These are phyloP conservation scores for Pachyramphus minor DNA, from an alignment of 2,113 vertebrate genomes.

Conservation along the genomic window DNA sequence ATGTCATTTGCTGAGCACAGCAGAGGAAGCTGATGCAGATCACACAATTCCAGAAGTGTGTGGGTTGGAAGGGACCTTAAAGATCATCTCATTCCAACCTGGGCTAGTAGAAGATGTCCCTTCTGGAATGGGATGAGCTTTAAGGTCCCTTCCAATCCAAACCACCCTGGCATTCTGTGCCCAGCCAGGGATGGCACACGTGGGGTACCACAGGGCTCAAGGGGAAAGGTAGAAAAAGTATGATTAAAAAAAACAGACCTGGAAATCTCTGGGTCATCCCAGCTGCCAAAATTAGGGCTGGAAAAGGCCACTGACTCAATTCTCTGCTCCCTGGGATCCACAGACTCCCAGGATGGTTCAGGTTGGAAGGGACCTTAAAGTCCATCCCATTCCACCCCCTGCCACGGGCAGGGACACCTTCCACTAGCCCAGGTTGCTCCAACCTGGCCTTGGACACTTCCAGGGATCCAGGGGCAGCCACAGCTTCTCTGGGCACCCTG, in stretches of 20 bases:
- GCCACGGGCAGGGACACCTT: background rate
- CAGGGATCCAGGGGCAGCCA: background rate
- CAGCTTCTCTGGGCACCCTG: background rate
- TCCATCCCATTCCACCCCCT: background rate
- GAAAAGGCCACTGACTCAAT: background rate
- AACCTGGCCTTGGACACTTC: no score
- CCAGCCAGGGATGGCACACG: background rate
- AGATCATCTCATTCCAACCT: background rate
- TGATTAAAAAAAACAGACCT: background rate
- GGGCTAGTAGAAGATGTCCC: background rate
- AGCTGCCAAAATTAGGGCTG: background rate
- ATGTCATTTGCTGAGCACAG: background rate
- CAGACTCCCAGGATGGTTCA: no score
- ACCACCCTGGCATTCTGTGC: background rate
- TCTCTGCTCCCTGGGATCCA: background rate
- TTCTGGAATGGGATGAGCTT: background rate
- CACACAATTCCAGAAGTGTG: no score
- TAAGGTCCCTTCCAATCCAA: background rate
- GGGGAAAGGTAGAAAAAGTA: background rate
- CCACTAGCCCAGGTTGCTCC: fast-evolving
- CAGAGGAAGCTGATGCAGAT: background rate
- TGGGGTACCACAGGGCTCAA: background rate
- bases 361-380: background rate
- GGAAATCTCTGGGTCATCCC: background rate
- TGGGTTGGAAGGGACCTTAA: background rate